Evolutionary conservation across 1,140 invertebrate genomes (phyloP), one percentile per base, ranked within the genome.

Genomic region (Pemphigus obesinymphae): DNA sequence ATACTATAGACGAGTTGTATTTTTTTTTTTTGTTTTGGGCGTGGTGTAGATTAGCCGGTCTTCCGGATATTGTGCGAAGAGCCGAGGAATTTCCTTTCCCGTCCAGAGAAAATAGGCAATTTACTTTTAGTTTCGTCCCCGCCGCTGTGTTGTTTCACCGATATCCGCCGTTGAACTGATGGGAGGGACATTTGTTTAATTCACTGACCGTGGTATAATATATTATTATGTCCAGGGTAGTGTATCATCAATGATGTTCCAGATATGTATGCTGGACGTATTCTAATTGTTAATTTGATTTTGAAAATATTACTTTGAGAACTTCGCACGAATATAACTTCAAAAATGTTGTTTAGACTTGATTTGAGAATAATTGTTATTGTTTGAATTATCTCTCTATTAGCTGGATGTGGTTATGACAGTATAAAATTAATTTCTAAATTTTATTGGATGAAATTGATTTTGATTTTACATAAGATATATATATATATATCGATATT

Each of bases 51-150:
- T 66, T 66, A 66, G 34, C 20, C 10, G 3, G 48, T 34, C 48
- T 75, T 75, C 72, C 48, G 72, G 72, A 75, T 75, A 37, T 75
- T 75, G n/a, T n/a, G 48, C 20, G 7, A 43, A 53, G 45, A 45
- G n/a, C 43, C 26, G 13, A 31, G 26, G 31, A 75, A 75, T 55
- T 75, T 53, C 48, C 48, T 75, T 75, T 75, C 72, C 15, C 15
- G 68, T 5, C 20, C 17, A 17, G 48, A 75, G 48, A 55, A 75
- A 75, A 75, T 75, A 34, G 29, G 20, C 72, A 75, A 75, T 50
- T 53, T 55, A 75, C 48, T 75, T 75, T 37, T 55, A 53, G 53
- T 75, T 37, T 75, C 29, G 17, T 75, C 23, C 72, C 45, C 72
- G 53, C 45, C 72, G 29, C 6, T 17, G 6, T 17, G 29, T 31